Conservation (phyloP, 2,797 vertebrate species). For the Mormyrops boulengeri region DNA sequence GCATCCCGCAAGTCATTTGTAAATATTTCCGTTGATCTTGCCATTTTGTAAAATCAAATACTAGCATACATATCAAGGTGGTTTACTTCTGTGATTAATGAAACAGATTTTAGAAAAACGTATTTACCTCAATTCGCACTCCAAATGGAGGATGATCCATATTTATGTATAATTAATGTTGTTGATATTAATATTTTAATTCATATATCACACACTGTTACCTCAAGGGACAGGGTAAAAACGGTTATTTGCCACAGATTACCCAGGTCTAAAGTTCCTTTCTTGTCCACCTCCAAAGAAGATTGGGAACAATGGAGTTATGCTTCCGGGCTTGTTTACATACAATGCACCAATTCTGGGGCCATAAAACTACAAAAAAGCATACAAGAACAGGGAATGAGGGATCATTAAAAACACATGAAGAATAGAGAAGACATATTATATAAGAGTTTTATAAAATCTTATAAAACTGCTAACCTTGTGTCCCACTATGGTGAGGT, state of each 20-base stretch:
- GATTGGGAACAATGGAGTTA: slow-evolving; percentile 74
- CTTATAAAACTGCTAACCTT: slow-evolving; percentile 65
- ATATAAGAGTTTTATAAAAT: neutral
- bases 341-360: slow-evolving; percentile 85
- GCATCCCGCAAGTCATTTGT: neutral
- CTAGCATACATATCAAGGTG: neutral
- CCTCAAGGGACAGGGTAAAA: neutral
- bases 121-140: neutral
- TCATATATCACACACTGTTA: neutral
- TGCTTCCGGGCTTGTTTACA: slow-evolving; percentile 56
- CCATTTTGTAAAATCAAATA: neutral
- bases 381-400: neutral
- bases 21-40: neutral
- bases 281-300: slow-evolving; percentile 93
- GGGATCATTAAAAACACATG: neutral
- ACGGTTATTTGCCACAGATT: slow-evolving; percentile 36
- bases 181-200: neutral
- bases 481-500: slow-evolving; percentile 89
- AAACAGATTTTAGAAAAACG: neutral
- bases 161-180: neutral
- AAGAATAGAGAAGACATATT: neutral
- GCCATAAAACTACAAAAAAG: slow-evolving; percentile 74
- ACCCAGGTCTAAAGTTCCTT: slow-evolving; percentile 87
- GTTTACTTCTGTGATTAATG: neutral
- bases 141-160: neutral